phyloP scores from a whole-genome alignment of 2,113 vertebrate species.

The Antigone vipio region DNA sequence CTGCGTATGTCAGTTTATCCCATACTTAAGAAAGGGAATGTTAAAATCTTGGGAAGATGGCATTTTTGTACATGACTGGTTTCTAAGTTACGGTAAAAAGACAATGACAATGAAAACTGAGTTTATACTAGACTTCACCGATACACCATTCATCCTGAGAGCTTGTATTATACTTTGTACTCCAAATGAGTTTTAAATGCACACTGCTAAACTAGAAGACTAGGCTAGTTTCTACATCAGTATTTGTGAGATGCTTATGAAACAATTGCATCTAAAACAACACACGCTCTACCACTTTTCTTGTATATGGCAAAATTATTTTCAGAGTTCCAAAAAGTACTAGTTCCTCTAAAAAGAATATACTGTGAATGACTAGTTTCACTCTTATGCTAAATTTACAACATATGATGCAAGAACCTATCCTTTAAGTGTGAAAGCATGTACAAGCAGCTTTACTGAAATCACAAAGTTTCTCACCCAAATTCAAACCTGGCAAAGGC shows the following conservation, averaged over 20 bases:
- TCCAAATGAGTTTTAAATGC: neutral
- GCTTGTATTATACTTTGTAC: neutral
- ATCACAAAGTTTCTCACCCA: constrained; percentile 5
- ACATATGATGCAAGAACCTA: neutral
- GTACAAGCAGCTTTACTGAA: neutral
- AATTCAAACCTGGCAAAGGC: neutral
- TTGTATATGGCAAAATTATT: neutral
- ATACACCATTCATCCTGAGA: neutral
- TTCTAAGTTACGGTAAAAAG: neutral
- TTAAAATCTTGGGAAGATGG: neutral
- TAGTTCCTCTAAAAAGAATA: neutral
- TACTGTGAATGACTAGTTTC: neutral
- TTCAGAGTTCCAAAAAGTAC: neutral
- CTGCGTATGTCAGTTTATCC: neutral
- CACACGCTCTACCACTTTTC: neutral
- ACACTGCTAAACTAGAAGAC: neutral
- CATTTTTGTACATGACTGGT: neutral
- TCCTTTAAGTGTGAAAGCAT: neutral
- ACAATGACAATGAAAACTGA: neutral
- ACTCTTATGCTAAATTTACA: neutral
- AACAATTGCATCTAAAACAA: neutral
- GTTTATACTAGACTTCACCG: neutral
- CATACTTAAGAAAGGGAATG: neutral
- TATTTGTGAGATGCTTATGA: neutral
- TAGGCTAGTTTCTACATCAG: neutral